phyloP scores from a whole-genome alignment of 2,113 vertebrate species.

The cattle (Bos taurus) region DNA sequence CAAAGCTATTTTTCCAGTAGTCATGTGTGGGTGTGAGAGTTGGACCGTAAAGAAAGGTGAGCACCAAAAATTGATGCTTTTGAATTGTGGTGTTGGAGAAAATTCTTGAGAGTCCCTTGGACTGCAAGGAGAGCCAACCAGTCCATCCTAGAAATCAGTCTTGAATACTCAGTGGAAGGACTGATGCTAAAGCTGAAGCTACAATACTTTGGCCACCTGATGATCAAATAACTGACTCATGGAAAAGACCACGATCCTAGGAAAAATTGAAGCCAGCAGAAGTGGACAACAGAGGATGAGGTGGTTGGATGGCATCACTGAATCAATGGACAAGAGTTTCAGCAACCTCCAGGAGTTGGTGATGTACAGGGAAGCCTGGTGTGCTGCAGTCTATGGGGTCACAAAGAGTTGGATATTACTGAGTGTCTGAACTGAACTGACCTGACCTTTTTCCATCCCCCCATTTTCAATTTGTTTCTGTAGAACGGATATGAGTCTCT shows the following conservation, averaged over 20 bases:
- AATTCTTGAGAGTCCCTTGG: background rate
- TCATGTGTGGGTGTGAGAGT: background rate
- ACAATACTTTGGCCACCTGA: background rate
- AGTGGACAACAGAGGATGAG: background rate
- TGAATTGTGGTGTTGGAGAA: background rate
- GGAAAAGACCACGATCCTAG: background rate
- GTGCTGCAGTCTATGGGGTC: background rate
- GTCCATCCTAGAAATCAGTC: background rate
- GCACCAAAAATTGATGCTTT: background rate
- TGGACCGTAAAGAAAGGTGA: background rate
- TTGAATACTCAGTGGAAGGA: background rate
- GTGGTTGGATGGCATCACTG: background rate
- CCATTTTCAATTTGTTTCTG: background rate
- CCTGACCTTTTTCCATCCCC: background rate
- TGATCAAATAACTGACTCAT: background rate
- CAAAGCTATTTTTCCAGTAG: background rate
- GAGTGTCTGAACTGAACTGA: background rate
- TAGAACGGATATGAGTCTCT: background rate
- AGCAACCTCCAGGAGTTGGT: background rate
- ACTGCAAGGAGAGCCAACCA: background rate
- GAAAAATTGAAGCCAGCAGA: background rate
- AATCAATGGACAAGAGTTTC: background rate
- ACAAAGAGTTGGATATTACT: background rate
- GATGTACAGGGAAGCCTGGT: background rate
- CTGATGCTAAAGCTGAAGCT: background rate